Base-by-base conservation (phyloP, 2,888 invertebrate species). In the Chaitophorus viminalis region DNA sequence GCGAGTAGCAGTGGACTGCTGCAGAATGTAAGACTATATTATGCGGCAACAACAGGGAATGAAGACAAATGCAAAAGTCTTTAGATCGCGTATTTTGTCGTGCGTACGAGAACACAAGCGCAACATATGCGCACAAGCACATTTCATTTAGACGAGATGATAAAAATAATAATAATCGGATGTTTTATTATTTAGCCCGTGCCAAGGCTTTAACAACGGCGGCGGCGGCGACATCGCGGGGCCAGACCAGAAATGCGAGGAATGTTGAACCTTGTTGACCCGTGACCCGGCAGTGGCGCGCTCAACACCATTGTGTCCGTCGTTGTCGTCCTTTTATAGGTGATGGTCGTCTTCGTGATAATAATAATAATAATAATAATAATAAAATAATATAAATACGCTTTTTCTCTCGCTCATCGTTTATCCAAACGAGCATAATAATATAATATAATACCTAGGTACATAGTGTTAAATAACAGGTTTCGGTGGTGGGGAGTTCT, bases 251-350 rank as follows among this genome's bases (percentile, higher is more conserved):
- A 82, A 82, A 82, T 82, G 81, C 81, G 31, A 82, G 46, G 81
- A 82, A 82, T 82, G 81, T 82, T 82, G 81, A 82, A 82, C 81
- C 68, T 70, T 46, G 81, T 70, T 70, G 81, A 82, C 81, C 81
- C 18, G 70, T 60, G 81, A 82, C 81, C 81, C 70, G 70, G 39
- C 17, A 65, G 76, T 21, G 52, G 81, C 36, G 78, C 54, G 78
- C 78, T 60, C 78, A 81, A 81, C 81, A 68, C 68, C 68, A 68
- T 81, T 68, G 81, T 81, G 39, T 68, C 68, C 21, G n/a, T n/a
- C 39, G 54, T 21, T 25, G 21, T 29, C 31, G 29, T 36, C 36
- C 60, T 68, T 39, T 39, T 81, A 68, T 39, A n/a, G 79, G 33
- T 36, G 78, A 78, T 81, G 68, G 65, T 39, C 81, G 54, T 68